A percentile compares a stretch with the other conserved stretches of the same genome.
Conservation (phyloP, 2,888 invertebrate species). For the Thumatha senex region DNA sequence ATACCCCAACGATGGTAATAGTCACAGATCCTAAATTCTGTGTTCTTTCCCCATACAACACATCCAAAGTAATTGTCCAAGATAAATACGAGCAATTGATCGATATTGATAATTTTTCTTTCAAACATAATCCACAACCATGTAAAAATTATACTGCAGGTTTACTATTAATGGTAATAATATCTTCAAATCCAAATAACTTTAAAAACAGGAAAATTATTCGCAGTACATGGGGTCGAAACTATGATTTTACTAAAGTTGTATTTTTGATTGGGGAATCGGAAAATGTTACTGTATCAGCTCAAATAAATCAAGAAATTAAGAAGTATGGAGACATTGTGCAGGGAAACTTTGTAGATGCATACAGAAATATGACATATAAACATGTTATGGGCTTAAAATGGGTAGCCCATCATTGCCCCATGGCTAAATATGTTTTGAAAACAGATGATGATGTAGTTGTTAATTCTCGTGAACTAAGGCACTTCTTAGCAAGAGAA, state of each 20-base stretch:
- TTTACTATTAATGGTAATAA: constrained; percentile 85
- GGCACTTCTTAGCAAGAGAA: constrained; percentile 81
- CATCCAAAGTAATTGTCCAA: constrained; percentile 28
- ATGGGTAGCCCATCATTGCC: constrained; percentile 89
- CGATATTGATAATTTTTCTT: constrained; percentile 85
- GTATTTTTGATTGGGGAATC: constrained; percentile 86
- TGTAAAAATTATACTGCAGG: constrained; percentile 69
- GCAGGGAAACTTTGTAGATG: constrained; percentile 90
- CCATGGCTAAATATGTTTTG: constrained; percentile 86
- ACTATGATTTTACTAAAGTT: constrained; percentile 78
- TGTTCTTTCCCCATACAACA: constrained; percentile 51
- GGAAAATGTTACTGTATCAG: constrained; percentile 46
- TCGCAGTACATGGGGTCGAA: constrained; percentile 89
- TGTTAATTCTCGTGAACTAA: constrained; percentile 86
- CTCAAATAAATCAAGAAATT: constrained; percentile 80
- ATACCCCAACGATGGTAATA: constrained; percentile 26
- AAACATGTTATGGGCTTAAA: constrained; percentile 93
- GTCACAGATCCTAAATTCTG: constrained; percentile 52
- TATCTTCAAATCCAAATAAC: constrained; percentile 88
- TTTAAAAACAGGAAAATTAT: constrained; percentile 86
- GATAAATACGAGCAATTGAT: constrained; percentile 70
- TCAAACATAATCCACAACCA: constrained; percentile 82
- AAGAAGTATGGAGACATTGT: constrained; percentile 86
- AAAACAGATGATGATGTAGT: constrained; percentile 91
- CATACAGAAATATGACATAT: constrained; percentile 92